Evolutionary conservation across 1,140 invertebrate genomes (phyloP), one percentile per base, ranked within the genome.

Genomic region (Rhopalosiphum padi): DNA sequence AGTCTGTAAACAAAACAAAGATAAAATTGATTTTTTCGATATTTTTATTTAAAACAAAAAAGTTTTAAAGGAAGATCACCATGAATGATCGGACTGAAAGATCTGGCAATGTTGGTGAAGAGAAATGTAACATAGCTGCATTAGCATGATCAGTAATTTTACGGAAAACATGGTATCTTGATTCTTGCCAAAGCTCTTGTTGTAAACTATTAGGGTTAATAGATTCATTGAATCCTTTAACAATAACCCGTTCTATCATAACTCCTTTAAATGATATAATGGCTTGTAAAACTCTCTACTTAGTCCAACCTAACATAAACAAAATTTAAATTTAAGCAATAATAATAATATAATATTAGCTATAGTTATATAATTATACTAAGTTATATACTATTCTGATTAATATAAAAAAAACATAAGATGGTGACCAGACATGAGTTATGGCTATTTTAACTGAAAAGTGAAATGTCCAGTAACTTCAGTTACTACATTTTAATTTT

Each of bases 111-210:
- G 97, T 97, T 43, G 98, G 98, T 15, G 98, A 98, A 95, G 97
- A 98, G 95, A 99, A 99, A 95, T 99, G 98, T 88, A 99, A 95
- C 97, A 99, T 99, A 0, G 98, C 98, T 43, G 98, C 98, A 95
- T 99, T 98, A 46, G 98, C 98, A 96, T 99, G 98, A 95, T 99
- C 98, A 88, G 98, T 99, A 1, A 99, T 97, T 96, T 98, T 98
- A 89, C 97, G 96, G 94, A 99, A 99, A 0, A 99, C 98, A 96
- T 98, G 97, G 94, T 99, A 98, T 35, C 98, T 96, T 0, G 98
- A 99, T 95, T 98, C 98, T 0, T 97, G 97, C 98, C 98, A 99
- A 23, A 99, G 95, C 95, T 99, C 98, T 77, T 91, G 55, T 86
- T 93, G 93, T 18, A 91, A 85, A 82, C 55, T 94, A 77, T 86